Evolutionary conservation across 1,140 invertebrate species (phyloP), one percentile per base, ranked within the genome.

Genomic region (Coptotermes formosanus): DNA sequence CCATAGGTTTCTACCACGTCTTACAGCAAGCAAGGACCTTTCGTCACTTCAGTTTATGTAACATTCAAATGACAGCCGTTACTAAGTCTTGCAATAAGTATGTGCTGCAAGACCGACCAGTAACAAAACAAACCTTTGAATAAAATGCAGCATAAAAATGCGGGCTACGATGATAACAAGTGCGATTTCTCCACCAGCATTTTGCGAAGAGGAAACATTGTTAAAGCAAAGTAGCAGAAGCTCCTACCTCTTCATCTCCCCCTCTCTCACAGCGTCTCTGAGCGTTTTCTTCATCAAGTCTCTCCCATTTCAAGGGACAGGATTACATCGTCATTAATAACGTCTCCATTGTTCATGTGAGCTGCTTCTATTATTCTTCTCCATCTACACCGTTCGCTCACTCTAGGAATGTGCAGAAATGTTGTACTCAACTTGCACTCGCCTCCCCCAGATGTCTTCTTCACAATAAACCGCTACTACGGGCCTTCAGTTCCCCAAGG

Each of bases 271-370:
- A 55, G 1, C 52, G 14, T 55, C 52, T 38, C 52, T 55, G 25
- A n/a, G 64, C 64, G 16, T 75, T 75, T 75, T 75, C 64, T 75
- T 75, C 64, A 75, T 75, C 64, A 75, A n/a, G 64, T 75, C 64
- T n/a, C 64, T 75, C 64, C 64, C 64, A 30, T 75, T 75, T 75
- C 64, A 75, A 75, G 64, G 64, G 64, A 75, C 64, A 75, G 64
- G 64, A 75, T 75, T n/a, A 75, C 64, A 75, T 75, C 25, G 64
- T 75, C 64, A 75, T 75, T 75, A 75, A 75, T 75, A 75, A 75
- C 16, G 64, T 75, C 64, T 75, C 64, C 64, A 75, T 75, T 75
- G 64, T 75, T 75, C 64, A 75, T 75, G 64, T 75, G 25, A n/a
- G 64, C 64, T 30, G 25, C 64, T n/a, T 75, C 64, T 75, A 75